Base-by-base conservation (phyloP, 1,140 invertebrate species). In the Ceratina calcarata region DNA sequence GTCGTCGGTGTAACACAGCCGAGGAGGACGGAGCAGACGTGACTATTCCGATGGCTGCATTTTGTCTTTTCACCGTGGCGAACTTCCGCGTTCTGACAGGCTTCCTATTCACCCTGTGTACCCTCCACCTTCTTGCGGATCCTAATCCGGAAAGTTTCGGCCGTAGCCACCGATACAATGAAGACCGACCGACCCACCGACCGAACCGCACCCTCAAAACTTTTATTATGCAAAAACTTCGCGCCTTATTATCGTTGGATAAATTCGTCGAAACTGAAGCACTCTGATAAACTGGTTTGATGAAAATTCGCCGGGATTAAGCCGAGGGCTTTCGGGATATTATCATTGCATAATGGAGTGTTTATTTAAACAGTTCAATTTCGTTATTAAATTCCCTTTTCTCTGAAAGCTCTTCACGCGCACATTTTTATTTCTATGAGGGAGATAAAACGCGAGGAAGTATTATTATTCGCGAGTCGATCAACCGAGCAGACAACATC, bases 391-490 rank as follows among this genome's bases (percentile, higher is more conserved):
- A 69, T 72, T 53, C 57, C 74, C 71, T 3, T 64, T 27, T 69
- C 58, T 71, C 16, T 24, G 10, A 10, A 3, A 45, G 37, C 10
- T 2, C 37, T 45, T 45, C 37, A 1, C 37, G 6, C 7, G 37
- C 37, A 45, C 37, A 6, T 45, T 45, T 45, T 45, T 45, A 45
- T 45, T 10, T 45, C 37, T 10, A 0, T 10, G 8, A 32, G 27
- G 58, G 32, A 27, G 60, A 65, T 72, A 57, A 65, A 79, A 18
- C 45, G 32, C 15, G 22, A 6, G 18, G 67, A 13, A 61, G 45
- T 80, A 85, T 86, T 86, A 80, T 86, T 86, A 86, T 86, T 86
- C 84, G 57, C 77, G 51, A 49, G 55, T 65, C 81, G 84, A 86
- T 86, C 80, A 74, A 79, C 18, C 37, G 70, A 49, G 72, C 72